Conservation (phyloP, 2,888 invertebrate species). For the Ennomos fuscantarius region DNA sequence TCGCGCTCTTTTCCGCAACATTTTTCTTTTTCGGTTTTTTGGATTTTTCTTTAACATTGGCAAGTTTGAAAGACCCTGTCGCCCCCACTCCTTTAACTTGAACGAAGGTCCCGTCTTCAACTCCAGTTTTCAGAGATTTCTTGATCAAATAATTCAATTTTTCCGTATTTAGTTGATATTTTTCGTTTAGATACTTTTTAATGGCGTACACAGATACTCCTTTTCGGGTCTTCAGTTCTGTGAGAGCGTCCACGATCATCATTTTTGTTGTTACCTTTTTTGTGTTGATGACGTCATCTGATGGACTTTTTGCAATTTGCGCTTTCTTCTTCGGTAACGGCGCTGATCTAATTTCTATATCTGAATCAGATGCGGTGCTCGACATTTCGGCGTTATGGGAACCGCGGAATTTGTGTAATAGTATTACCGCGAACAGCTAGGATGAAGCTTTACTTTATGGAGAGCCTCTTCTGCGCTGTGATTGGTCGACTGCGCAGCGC, state of each 20-base stretch:
- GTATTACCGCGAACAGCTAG: constrained; percentile 8
- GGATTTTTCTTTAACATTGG: constrained; percentile 48
- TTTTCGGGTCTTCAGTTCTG: constrained; percentile 61
- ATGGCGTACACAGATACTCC: constrained; percentile 72
- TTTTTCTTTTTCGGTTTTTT: constrained; percentile 43
- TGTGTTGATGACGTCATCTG: constrained; percentile 42
- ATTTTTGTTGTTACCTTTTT: constrained; percentile 64
- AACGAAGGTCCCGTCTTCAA: constrained; percentile 64
- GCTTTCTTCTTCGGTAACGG: constrained; percentile 43
- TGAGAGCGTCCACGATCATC: constrained; percentile 67
- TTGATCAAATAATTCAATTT: constrained; percentile 66
- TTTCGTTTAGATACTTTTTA: constrained; percentile 67
- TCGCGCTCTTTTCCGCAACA: constrained; percentile 28
- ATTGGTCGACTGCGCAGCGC: not conserved
- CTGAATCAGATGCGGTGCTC: constrained; percentile 42
- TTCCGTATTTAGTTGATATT: constrained; percentile 58
- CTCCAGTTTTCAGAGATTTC: constrained; percentile 60
- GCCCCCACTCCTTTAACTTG: constrained; percentile 71
- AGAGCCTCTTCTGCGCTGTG: constrained; percentile 24
- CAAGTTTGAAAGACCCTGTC: constrained; percentile 69
- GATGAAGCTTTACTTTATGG: constrained; percentile 45
- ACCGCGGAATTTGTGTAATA: not conserved
- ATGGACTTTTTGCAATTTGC: constrained; percentile 45
- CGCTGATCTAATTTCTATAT: constrained; percentile 50
- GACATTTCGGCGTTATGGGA: constrained; percentile 35